phyloP scores from a whole-genome alignment of 2,888 invertebrate genomes.

The Acrobasis consociella region DNA sequence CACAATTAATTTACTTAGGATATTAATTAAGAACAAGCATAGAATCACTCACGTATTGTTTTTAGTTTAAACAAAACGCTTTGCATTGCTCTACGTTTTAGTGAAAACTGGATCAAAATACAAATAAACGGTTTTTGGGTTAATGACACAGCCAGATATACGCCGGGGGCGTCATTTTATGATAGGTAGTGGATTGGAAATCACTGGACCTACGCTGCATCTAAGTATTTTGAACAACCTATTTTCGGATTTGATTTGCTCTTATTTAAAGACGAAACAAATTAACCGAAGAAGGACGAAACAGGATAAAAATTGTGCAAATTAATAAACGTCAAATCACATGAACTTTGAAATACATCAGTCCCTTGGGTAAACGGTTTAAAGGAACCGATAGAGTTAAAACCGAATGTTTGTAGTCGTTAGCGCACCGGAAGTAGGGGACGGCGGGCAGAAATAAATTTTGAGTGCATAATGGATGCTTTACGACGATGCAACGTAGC shows the following conservation, averaged over 20 bases:
- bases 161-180: too few relatives aligned
- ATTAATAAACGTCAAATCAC: not conserved
- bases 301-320: conserved; percentile 1
- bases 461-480: conserved; percentile 43
- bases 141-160: too few relatives aligned
- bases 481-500: conserved; percentile 45
- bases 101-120: too few relatives aligned
- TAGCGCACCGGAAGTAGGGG: conserved; percentile 54
- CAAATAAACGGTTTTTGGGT: too few relatives aligned
- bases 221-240: too few relatives aligned
- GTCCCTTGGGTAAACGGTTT: conserved; percentile 1
- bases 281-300: not conserved
- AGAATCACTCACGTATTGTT: too few relatives aligned
- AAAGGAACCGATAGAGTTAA: conserved; percentile 16
- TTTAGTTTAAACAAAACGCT: too few relatives aligned
- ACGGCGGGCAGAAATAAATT: conserved; percentile 53
- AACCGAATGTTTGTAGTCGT: conserved; percentile 37
- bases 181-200: too few relatives aligned
- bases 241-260: too few relatives aligned
- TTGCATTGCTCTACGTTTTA: too few relatives aligned
- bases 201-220: too few relatives aligned
- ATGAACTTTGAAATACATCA: not conserved
- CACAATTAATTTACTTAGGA: not conserved
- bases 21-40: not conserved
- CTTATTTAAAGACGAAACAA: too few relatives aligned